Conservation (phyloP, 2,797 vertebrate genomes). For the Phyllotis vaccarum region DNA sequence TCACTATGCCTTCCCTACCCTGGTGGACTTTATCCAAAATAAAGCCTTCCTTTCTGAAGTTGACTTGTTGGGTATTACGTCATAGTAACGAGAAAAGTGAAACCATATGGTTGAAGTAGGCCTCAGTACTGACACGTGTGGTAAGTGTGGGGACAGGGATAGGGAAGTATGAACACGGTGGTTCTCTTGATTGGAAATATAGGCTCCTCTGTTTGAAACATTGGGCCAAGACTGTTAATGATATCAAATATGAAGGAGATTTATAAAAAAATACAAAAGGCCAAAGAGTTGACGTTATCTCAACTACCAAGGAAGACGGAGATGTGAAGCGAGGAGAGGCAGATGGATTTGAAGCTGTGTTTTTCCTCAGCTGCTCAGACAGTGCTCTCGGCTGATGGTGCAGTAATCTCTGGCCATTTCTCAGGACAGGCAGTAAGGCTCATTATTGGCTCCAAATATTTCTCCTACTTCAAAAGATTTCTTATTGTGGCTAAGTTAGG, state of each 20-base stretch:
- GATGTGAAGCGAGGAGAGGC: not conserved
- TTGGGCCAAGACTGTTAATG: not conserved
- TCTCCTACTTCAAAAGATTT: conserved; percentile 42
- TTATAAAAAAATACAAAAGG: not conserved
- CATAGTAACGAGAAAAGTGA: not conserved
- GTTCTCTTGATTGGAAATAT: not conserved
- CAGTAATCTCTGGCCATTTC: not conserved
- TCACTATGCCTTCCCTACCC: not conserved
- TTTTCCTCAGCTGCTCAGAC: not conserved
- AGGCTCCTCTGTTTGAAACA: not conserved
- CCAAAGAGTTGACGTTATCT: not conserved
- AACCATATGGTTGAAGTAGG: not conserved
- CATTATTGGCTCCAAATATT: conserved; percentile 36
- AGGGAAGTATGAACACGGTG: not conserved
- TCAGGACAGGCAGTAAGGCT: not conserved
- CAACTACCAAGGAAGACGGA: not conserved
- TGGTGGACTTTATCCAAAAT: not conserved
- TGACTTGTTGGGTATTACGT: not conserved
- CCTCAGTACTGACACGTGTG: not conserved
- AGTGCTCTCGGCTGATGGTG: not conserved
- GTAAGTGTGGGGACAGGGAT: not conserved
- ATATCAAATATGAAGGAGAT: not conserved
- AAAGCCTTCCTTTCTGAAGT: not conserved
- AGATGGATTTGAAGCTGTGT: not conserved
- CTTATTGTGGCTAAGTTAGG: conserved; percentile 23